Base-by-base conservation (phyloP, 2,888 invertebrate genomes). In the Tanaodytes sp. region DNA sequence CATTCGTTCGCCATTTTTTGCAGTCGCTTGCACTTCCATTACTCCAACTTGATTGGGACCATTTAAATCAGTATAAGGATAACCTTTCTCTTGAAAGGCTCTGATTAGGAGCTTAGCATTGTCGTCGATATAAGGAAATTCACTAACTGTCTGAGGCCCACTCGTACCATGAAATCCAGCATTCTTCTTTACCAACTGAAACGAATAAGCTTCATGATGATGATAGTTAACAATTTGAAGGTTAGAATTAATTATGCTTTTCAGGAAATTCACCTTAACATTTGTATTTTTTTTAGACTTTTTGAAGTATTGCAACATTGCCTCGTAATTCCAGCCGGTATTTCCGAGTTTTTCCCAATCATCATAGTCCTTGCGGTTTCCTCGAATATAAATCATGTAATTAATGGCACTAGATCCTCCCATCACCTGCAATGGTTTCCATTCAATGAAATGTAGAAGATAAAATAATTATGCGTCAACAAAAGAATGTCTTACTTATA, bases 131-230 rank as follows among this genome's bases (percentile, higher is more conserved):
- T 91, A 90, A 0, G 89, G 87, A 73, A 88, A 91, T 75, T 89
- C 84, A 81, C 91, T 90, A 0, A 92, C 90, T 23, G 88, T 89
- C 23, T 89, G 87, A 33, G 90, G 90, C 1, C 92, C 92, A 1
- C 88, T 88, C 5, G 86, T 86, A 0, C 88, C 87, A 76, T 92
- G 92, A 75, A 89, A 89, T 30, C 85, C 77, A 2, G 85, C 86
- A 71, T 90, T 80, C 8, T 74, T 48, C 9, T 73, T 6, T 1
- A 81, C 73, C 9, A 80, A 65, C 82, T 83, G 68, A 0, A 73
- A 73, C 37, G n/a, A 43, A 27, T n/a, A n/a, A n/a, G n/a, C n/a
- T 27, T 27, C 27, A 27, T 5, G 9, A 27, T 8, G 27, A 8
- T 5, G 27, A 27, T 27, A 27, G 9, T 42, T 23, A 8, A 27